Base-by-base conservation (phyloP, 2,797 vertebrate genomes). In the Lateolabrax maculatus region DNA sequence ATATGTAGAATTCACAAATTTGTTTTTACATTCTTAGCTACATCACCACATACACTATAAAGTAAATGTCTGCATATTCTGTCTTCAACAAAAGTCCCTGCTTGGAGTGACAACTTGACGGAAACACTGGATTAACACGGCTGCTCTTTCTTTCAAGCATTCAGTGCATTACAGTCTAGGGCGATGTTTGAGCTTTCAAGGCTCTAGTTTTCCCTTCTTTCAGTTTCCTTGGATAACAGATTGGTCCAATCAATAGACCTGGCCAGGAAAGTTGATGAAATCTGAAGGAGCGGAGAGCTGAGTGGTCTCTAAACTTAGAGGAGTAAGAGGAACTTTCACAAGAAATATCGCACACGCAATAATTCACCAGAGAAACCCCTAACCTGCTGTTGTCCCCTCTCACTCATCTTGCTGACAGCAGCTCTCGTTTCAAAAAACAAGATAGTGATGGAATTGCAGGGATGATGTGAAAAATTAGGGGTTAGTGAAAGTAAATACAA, bases 401-500 rank as follows among this genome's bases (percentile, higher is more conserved):
- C 29, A 46, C 34, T 52, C 63, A 27, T 71, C 39, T 19, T 43
- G 53, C 71, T 57, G 70, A 78, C 46, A 77, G 56, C 48, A 63
- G 52, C 62, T 48, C 61, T 43, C 51, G 60, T 62, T 23, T 12
- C 29, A 41, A 44, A n/a, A 80, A 77, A 77, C 60, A 67, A 84
- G 48, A 55, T 29, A 4, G 64, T 72, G 51, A 77, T 65, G 46
- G 80, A 87, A 87, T 62, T 76, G 65, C 74, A 73, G 56, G 55
- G 37, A 72, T 48, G 21, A 57, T 43, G 27, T 5, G 27, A 23
- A 73, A 77, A 80, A 80, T 73, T 23, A 67, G 51, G 49, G 66
- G 71, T 66, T 75, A 43, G 37, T 77, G 48, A 64, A 75, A 83
- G 83, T 83, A 89, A 89, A 86, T 43, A 81, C 66, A 77, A 75